These are phyloP conservation scores for Astyanax mexicanus DNA, from an alignment of 2,797 vertebrate species.

Conservation along the genomic window DNA sequence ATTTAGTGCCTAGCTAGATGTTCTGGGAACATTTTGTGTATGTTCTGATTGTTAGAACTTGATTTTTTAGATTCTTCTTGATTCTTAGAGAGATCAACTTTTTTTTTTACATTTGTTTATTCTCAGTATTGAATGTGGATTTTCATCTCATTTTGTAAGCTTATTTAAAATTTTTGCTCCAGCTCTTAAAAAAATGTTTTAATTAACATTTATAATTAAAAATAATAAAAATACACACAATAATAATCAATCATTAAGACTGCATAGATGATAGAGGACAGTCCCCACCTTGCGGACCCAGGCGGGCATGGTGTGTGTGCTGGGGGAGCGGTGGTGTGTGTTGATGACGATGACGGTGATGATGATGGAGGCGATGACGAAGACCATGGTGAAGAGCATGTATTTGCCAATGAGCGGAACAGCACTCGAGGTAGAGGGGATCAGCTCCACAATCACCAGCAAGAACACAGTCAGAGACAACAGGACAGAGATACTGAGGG, in stretches of 20 bases:
- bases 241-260: background rate
- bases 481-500: slow-evolving; percentile 94
- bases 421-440: slow-evolving; percentile 95
- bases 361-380: slow-evolving; percentile 95
- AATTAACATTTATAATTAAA: too few species aligned
- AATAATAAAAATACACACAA: background rate
- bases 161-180: too few species aligned
- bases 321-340: slow-evolving; percentile 94
- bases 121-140: too few species aligned
- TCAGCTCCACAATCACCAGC: slow-evolving; percentile 96
- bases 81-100: too few species aligned
- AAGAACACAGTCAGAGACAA: slow-evolving; percentile 95
- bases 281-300: slow-evolving; percentile 93
- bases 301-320: slow-evolving; percentile 91
- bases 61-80: too few species aligned
- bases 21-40: too few species aligned
- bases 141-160: too few species aligned
- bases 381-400: slow-evolving; percentile 99
- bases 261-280: background rate
- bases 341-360: slow-evolving; percentile 98
- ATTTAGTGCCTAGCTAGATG: too few species aligned
- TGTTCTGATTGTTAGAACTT: too few species aligned
- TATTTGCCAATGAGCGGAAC: slow-evolving; percentile 97
- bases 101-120: too few species aligned
- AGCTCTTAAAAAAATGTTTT: too few species aligned